Base-by-base conservation (phyloP, 2,797 vertebrate species). In the Anas georgica region DNA sequence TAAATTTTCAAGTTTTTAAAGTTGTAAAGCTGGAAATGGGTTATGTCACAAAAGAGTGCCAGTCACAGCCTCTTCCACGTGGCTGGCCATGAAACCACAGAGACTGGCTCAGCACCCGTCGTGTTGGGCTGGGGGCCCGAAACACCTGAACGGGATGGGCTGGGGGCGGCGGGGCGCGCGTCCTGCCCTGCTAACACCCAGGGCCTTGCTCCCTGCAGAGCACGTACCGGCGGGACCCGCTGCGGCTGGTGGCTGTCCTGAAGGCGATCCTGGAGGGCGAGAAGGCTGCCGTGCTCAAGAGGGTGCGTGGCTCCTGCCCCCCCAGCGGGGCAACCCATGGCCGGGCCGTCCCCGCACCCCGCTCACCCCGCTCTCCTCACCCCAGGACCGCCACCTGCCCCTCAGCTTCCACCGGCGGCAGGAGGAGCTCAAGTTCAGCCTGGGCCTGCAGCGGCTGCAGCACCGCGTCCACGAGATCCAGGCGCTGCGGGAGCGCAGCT, bases 221-320 rank as follows among this genome's bases (percentile, higher is more conserved):
- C 22, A 66, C 96, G 15, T 98, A 98, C 94, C 97, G 97, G 58
- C 93, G 87, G 77, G 98, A 98, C 81, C 98, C 99, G 2, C 90
- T 99, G 86, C 95, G 97, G 45, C 97, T 99, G 93, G 98, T 98
- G 77, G 97, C 98, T 12, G 92, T 97, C 54, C 96, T 99, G 88
- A 98, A 97, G 86, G 97, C 98, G 22, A 94, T 99, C 87, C 98
- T 99, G 91, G 98, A 98, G 92, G 98, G 98, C 31, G 99, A 99
- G 95, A 98, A 98, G 84, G 96, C 66, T 1, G 96, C 98, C 2
- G 98, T 99, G 68, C 82, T 92, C 73, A 97, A 98, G 48, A 88
- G 97, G 96, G 99, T 99, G 98, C 94, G 97, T 83, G 74, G 29
- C 66, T 70, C 78, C 25, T n/a, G 14, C 39, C 39, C 35, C 54